Conservation (phyloP, 2,797 vertebrate species). For the Mus spretus region DNA sequence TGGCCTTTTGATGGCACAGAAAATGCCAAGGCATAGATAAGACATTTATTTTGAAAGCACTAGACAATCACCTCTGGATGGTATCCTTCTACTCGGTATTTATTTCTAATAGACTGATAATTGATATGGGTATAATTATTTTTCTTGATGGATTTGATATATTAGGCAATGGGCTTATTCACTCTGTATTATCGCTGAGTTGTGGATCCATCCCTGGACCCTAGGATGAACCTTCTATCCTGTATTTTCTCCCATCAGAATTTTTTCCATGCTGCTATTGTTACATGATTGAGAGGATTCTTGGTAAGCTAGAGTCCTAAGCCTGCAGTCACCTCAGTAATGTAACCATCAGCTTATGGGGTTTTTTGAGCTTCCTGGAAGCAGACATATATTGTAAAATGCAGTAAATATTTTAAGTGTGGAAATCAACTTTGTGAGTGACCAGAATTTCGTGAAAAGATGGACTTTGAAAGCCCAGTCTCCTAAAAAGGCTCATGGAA, state of each 20-base stretch:
- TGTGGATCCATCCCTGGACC: conserved; percentile 69
- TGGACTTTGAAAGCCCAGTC: conserved; percentile 31
- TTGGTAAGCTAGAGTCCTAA: conserved; percentile 27
- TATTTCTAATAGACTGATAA: conserved; percentile 84
- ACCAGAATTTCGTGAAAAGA: conserved; percentile 14
- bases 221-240: conserved; percentile 73
- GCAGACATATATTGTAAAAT: conserved; percentile 6
- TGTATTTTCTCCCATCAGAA: conserved; percentile 67
- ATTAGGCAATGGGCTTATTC: conserved; percentile 76
- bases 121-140: conserved; percentile 86
- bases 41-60: conserved; percentile 85
- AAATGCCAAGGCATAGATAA: conserved; percentile 82
- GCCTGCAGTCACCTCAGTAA: not conserved
- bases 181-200: conserved; percentile 19
- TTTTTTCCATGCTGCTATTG: not conserved
- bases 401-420: conserved; percentile 46
- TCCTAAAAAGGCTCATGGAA: conserved; percentile 16
- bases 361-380: not conserved
- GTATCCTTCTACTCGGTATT: conserved; percentile 75
- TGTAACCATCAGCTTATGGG: not conserved
- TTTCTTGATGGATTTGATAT: conserved; percentile 79
- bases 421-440: conserved; percentile 54
- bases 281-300: conserved; percentile 63
- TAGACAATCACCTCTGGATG: conserved; percentile 82
- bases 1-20: conserved; percentile 81